phyloP scores from a whole-genome alignment of 2,113 vertebrate genomes.

The Dromaius novaehollandiae region DNA sequence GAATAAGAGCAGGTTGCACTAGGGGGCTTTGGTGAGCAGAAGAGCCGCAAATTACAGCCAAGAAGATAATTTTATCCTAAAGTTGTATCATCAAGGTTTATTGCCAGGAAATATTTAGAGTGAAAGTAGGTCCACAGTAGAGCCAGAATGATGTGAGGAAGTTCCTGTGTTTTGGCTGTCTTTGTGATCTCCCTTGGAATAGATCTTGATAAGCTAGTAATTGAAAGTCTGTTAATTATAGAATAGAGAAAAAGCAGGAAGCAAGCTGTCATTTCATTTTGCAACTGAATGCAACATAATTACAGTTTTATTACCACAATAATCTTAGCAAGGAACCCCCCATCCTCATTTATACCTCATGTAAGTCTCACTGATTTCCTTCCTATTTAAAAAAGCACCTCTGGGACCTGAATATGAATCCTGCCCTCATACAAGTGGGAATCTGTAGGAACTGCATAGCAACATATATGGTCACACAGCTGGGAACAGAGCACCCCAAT shows the following conservation, averaged over 20 bases:
- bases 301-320: slow-evolving; percentile 2
- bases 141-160: background rate
- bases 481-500: accelerated
- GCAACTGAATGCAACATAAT: slow-evolving; percentile 18
- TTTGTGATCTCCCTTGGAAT: background rate
- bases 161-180: slow-evolving; percentile 6
- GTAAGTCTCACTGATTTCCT: background rate
- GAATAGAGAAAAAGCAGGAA: slow-evolving; percentile 1
- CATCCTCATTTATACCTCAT: background rate
- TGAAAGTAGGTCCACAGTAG: background rate
- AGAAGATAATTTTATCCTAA: background rate
- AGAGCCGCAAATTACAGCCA: background rate
- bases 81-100: background rate
- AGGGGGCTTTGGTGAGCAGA: background rate
- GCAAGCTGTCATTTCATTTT: slow-evolving; percentile 44
- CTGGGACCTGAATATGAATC: accelerated
- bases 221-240: slow-evolving; percentile 29
- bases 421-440: background rate
- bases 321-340: background rate
- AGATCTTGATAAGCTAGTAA: slow-evolving; percentile 3
- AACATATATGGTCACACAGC: accelerated
- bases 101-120: background rate
- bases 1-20: background rate
- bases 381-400: background rate
- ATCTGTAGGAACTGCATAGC: background rate